Conservation (phyloP, 1,140 invertebrate species). For the Aleiodes sp. region DNA sequence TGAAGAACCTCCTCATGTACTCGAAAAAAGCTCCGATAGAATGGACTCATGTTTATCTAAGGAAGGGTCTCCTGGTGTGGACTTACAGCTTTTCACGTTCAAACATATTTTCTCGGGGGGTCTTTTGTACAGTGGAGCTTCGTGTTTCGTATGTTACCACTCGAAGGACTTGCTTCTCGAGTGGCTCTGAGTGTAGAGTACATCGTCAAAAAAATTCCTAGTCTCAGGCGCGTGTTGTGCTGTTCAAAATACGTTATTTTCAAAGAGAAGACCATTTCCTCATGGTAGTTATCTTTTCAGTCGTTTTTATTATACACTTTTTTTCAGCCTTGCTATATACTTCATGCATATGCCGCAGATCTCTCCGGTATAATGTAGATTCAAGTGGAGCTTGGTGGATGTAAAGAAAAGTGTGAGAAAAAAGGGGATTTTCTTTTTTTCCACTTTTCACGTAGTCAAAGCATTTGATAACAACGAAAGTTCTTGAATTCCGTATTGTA, state of each 20-base stretch:
- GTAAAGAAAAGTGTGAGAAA: too few relatives aligned
- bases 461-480: too few relatives aligned
- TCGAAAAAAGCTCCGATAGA: not conserved
- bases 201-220: not conserved
- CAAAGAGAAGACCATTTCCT: not conserved
- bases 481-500: too few relatives aligned
- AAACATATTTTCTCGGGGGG: slow-evolving; percentile 1
- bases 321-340: slow-evolving; percentile 1
- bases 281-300: too few relatives aligned
- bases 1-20: not conserved
- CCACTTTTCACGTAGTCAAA: too few relatives aligned
- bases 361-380: too few relatives aligned
- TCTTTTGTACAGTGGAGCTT: not conserved
- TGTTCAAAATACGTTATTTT: not conserved
- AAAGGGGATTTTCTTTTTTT: too few relatives aligned
- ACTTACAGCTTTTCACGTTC: not conserved
- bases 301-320: slow-evolving; percentile 1
- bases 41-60: not conserved
- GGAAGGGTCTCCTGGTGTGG: not conserved
- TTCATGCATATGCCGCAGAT: not conserved
- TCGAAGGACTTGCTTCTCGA: slow-evolving; percentile 9
- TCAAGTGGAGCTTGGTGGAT: too few relatives aligned
- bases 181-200: not conserved
- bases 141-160: not conserved
- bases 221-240: not conserved